Conservation (phyloP, 2,113 vertebrate genomes). For the Pelvicachromis taeniatus region DNA sequence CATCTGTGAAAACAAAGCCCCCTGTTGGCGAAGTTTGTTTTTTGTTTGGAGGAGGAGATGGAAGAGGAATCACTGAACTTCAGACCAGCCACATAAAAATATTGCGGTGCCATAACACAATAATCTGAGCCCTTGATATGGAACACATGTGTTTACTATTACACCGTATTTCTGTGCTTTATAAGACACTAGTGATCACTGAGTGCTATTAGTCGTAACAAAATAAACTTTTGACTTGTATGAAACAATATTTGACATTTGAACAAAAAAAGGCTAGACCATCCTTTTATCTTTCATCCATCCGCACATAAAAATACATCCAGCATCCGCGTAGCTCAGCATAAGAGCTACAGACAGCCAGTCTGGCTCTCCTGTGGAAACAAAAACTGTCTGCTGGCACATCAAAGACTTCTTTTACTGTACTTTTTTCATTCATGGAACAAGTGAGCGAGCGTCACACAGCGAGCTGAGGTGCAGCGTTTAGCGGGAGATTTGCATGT, state of each 20-base stretch:
- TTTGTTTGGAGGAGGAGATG: conserved; percentile 12
- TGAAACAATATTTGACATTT: background rate
- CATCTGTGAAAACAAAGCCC: conserved; percentile 78
- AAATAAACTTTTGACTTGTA: background rate
- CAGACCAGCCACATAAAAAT: background rate
- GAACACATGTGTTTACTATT: background rate
- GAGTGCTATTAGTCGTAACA: accelerated
- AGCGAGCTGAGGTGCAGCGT: background rate
- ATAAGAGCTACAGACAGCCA: background rate
- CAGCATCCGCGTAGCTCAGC: background rate
- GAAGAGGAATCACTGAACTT: conserved; percentile 10
- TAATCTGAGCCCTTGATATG: conserved; percentile 22
- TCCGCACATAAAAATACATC: background rate
- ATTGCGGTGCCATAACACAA: background rate
- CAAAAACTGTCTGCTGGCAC: background rate
- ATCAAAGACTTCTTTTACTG: background rate
- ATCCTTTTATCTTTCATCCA: background rate
- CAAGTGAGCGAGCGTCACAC: background rate
- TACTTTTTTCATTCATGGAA: background rate
- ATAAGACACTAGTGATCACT: background rate
- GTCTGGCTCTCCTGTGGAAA: background rate
- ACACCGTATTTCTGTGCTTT: background rate
- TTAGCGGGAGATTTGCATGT: background rate
- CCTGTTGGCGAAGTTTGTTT: conserved; percentile 56
- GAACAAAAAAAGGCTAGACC: background rate